These are phyloP conservation scores for Gibbula magus DNA, from an alignment of 2,888 invertebrate genomes.

Conservation along the genomic window DNA sequence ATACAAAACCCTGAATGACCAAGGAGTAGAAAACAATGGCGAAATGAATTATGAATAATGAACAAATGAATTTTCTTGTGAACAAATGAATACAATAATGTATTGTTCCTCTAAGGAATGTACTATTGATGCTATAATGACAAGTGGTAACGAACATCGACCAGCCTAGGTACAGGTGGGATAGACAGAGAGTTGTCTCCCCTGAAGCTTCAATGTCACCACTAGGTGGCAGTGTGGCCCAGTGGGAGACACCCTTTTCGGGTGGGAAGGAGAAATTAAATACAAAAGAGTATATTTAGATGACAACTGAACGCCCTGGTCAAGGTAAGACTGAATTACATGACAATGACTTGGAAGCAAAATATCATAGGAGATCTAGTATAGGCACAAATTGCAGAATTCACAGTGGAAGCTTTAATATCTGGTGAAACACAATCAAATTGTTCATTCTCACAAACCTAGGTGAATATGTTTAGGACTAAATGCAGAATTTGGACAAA, in stretches of 20 bases:
- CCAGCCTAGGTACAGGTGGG: conserved; percentile 5
- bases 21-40: conserved; percentile 28
- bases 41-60: conserved; percentile 26
- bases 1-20: conserved; percentile 31
- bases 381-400: conserved; percentile 20
- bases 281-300: conserved; percentile 9
- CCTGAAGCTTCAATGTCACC: not conserved
- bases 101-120: conserved; percentile 23
- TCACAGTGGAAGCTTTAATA: conserved; percentile 16
- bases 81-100: conserved; percentile 24
- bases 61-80: conserved; percentile 20
- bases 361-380: conserved; percentile 18
- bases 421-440: not conserved
- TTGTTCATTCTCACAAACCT: not conserved
- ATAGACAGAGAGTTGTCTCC: conserved; percentile 10
- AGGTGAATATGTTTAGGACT: not conserved
- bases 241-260: conserved; percentile 11
- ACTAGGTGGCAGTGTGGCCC: not conserved
- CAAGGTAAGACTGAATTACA: conserved; percentile 3
- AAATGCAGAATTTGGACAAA: not conserved
- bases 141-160: conserved; percentile 1
- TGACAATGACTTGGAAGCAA: conserved; percentile 23
- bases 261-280: not conserved
- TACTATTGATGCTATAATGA: conserved; percentile 22
- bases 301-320: conserved; percentile 6